Conservation (phyloP, 2,797 vertebrate species). For the Phataginus tetradactyla region DNA sequence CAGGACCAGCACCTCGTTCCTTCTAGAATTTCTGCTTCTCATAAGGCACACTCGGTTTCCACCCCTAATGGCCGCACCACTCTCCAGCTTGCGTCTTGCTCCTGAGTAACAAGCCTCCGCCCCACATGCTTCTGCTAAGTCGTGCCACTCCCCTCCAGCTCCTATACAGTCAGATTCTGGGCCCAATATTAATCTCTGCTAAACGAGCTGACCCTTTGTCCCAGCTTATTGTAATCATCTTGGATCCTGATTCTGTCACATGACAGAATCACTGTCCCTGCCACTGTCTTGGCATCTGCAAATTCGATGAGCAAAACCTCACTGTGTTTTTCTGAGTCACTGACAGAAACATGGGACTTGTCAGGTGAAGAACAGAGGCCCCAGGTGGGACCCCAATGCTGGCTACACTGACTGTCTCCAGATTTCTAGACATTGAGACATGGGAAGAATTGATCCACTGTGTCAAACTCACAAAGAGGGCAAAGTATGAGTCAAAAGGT, state of each 20-base stretch:
- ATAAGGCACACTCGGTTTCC: neutral
- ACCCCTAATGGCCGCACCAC: neutral
- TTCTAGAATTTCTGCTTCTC: neutral
- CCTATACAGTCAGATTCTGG: neutral
- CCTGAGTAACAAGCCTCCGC: neutral
- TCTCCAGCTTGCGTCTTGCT: neutral
- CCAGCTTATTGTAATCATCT: neutral
- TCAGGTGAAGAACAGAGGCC: neutral
- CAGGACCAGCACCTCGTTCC: neutral
- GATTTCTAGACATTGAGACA: slow-evolving; percentile 38
- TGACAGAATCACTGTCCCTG: slow-evolving; percentile 19
- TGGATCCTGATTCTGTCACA: slow-evolving; percentile 50
- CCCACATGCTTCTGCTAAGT: neutral
- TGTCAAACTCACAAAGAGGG: slow-evolving; percentile 50
- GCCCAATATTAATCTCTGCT: neutral
- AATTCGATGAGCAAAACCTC: slow-evolving; percentile 12
- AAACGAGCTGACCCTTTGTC: slow-evolving; percentile 54
- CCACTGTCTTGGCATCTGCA: slow-evolving; percentile 55
- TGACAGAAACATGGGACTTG: neutral
- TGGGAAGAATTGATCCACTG: neutral
- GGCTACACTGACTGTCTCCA: neutral
- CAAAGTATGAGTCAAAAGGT: slow-evolving; percentile 26
- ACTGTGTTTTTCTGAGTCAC: slow-evolving; percentile 52
- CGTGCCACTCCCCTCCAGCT: neutral
- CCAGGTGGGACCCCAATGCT: neutral